Evolutionary conservation across 2,888 invertebrate genomes (phyloP).

Genomic region (Sminthurinus aureus): DNA sequence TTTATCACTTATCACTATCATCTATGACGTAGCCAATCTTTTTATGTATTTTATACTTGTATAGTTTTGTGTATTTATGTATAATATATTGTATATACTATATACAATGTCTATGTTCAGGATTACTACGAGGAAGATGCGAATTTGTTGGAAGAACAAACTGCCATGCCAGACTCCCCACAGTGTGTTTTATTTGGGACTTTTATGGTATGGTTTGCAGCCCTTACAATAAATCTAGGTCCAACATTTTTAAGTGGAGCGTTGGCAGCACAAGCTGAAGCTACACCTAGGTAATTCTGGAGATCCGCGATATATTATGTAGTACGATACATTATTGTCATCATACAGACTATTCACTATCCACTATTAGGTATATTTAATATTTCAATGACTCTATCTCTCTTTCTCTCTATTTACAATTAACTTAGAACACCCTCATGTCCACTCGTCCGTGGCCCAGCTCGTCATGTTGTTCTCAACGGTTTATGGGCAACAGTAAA

Average conservation of each 20-base stretch:
- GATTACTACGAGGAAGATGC: constrained; percentile 60
- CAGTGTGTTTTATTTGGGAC: constrained; percentile 90
- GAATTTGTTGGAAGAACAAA: constrained; percentile 64
- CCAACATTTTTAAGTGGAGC: constrained; percentile 86
- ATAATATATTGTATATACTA: no score
- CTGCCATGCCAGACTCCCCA: constrained; percentile 82
- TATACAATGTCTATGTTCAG: constrained; percentile 34
- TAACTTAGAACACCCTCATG: constrained; percentile 66
- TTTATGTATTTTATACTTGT: no score
- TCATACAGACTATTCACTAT: background rate
- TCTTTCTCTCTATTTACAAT: background rate
- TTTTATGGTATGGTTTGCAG: constrained; percentile 92
- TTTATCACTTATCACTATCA: no score
- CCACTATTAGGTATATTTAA: background rate
- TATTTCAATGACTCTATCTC: background rate
- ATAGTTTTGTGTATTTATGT: no score
- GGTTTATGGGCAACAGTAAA: constrained; percentile 90
- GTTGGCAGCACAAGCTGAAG: constrained; percentile 73
- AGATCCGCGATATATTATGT: background rate
- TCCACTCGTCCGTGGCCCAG: constrained; percentile 85
- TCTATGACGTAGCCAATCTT: no score
- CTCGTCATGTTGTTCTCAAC: constrained; percentile 88
- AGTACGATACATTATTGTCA: background rate
- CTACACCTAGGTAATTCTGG: constrained; percentile 46
- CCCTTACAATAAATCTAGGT: constrained; percentile 70